Base-by-base conservation (phyloP, 2,797 vertebrate species). In the Agapornis canus region DNA sequence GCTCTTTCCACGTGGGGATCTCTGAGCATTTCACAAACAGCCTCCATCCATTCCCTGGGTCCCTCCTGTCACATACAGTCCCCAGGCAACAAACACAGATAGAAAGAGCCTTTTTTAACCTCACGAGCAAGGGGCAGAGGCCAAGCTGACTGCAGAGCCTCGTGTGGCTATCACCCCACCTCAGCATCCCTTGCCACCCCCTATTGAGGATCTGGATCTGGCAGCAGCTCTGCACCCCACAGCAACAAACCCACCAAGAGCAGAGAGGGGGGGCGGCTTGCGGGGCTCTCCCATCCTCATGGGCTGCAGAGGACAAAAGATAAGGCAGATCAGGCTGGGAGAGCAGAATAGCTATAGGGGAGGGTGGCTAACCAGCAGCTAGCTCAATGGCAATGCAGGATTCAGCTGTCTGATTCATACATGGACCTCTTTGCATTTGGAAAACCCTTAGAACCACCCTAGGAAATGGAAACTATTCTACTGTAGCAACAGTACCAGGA, bases 21-120 rank as follows among this genome's bases (percentile, higher is more conserved):
- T 63, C 56, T 42, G 56, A 87, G 75, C 3, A 0, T 45, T 89
- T 35, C 17, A 59, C 76, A 65, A 52, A 68, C 23, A 54, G 56
- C 63, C 2, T 0, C 12, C 40, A 66, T 61, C 47, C 83, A 88
- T 32, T 14, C 25, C n/a, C 18, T 0, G 0, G 43, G 29, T 66
- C 32, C 29, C 37, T 69, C 35, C 47, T 56, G 51, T 42, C 65
- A 60, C 27, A 47, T 0, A 5, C 16, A 5, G 6, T 14, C 57
- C 19, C 5, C 43, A 61, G n/a, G n/a, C 1, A 4, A 72, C 66
- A 75, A 81, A 86, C 11, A 54, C 47, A 72, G 66, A 72, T 4
- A 13, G 70, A 42, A 51, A 86, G 60, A 48, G n/a, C 19, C 26
- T 11, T 51, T 51, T 86, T 32, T 15, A 32, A 56, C 2, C 16